Base-by-base conservation (phyloP, 2,113 vertebrate species). In the Galemys pyrenaicus region DNA sequence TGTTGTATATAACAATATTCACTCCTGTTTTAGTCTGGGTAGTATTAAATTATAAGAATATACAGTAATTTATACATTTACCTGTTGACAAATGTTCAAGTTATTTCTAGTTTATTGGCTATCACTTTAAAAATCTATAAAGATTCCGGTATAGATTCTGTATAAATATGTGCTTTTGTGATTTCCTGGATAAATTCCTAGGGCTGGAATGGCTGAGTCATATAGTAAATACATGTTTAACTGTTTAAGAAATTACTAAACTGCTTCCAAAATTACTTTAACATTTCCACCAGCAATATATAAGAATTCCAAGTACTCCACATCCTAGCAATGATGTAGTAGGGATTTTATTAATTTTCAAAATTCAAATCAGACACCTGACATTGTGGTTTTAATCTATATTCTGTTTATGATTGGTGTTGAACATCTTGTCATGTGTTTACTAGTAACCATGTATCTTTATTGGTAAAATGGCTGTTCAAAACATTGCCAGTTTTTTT, bases 1-100 rank as follows among this genome's bases (percentile, higher is more conserved):
- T 39, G 6, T 16, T 80, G 13, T 91, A 32, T 68, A 17, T 39
- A 39, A 60, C n/a, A 71, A 54, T 44, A 67, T 73, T 74, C 20
- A 87, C 56, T 41, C 3, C 32, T 46, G 74, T 82, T 75, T 65
- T 35, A 28, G 65, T 24, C 17, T 56, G n/a, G 32, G 54, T 73
- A 74, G 35, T 70, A 77, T 92, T 92, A n/a, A 51, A 75, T 3
- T 54, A 24, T 58, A 87, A 92, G 49, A 35, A 74, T 87, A 73
- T 9, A 67, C 7, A 44, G 51, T 67, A 51, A 70, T 30, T 81
- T 49, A 81, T 51, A 17, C 8, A 68, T 65, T 81, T 41, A 67
- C 4, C 37, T 80, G 11, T 51, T 24, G 46, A 49, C 65, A 44
- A 44, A 56, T 1, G 37, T 77, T 82, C 28, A 37, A 67, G 32